Conservation (phyloP, 2,888 invertebrate species). For the Tenthredo amoena region DNA sequence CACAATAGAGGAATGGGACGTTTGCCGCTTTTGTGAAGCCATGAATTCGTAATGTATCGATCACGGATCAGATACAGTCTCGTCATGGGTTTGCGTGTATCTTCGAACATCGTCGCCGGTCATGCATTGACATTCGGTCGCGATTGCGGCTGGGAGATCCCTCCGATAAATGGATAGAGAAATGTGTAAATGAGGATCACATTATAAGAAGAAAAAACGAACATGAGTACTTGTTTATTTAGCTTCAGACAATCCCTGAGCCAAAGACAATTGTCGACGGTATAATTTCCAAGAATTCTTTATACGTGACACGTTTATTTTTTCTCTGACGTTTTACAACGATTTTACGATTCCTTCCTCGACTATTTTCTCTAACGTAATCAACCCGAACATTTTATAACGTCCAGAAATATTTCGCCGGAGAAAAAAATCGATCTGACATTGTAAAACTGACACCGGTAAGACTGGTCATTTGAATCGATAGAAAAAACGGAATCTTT, state of each 20-base stretch:
- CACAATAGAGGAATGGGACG: slow-evolving; percentile 18
- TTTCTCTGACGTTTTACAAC: slow-evolving; percentile 16
- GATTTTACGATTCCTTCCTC: background rate
- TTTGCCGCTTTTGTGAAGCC: slow-evolving; percentile 40
- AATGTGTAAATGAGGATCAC: background rate
- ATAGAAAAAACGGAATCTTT: background rate
- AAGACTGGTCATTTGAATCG: background rate
- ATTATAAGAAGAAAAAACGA: background rate
- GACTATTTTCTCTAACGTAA: background rate
- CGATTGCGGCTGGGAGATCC: background rate
- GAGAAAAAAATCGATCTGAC: background rate
- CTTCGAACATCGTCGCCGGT: background rate
- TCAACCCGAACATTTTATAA: slow-evolving; percentile 14
- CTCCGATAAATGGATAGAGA: background rate
- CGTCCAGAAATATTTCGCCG: slow-evolving; percentile 29
- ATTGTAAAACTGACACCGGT: background rate
- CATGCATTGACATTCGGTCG: background rate
- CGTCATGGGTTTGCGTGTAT: background rate
- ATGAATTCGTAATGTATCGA: slow-evolving; percentile 45
- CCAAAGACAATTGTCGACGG: background rate
- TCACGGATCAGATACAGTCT: slow-evolving; percentile 29
- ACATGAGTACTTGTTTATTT: background rate
- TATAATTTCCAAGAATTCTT: slow-evolving; percentile 1
- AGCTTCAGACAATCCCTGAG: slow-evolving; percentile 13
- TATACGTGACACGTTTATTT: background rate